Conservation (phyloP, 2,797 vertebrate genomes). For the Cercopithecus petaurista region DNA sequence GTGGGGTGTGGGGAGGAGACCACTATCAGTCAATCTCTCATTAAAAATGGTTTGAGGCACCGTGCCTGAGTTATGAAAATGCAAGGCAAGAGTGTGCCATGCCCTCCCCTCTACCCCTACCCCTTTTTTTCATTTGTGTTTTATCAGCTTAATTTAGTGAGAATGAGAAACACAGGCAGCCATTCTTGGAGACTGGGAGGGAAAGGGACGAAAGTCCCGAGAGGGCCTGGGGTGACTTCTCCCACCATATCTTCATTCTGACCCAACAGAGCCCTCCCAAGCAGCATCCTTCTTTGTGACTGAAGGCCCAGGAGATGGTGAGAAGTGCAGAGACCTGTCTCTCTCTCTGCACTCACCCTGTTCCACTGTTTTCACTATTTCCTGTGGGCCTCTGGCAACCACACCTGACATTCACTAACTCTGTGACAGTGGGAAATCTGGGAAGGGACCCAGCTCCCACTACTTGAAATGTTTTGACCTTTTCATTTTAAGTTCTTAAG, state of each 20-base stretch:
- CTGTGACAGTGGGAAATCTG: neutral
- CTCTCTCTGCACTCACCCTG: too few species aligned
- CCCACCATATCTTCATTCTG: neutral
- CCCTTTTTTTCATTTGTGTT: conserved; percentile 35
- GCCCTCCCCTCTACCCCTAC: neutral
- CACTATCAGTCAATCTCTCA: conserved; percentile 27
- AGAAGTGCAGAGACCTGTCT: neutral
- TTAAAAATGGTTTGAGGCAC: conserved; percentile 47
- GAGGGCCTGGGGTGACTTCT: neutral
- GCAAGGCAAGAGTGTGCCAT: conserved; percentile 14
- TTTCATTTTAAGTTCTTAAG: conserved; percentile 24
- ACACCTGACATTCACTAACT: neutral
- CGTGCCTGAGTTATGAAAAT: conserved; percentile 54
- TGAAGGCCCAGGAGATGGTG: neutral
- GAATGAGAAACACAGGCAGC: conserved; percentile 1
- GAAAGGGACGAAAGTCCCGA: neutral
- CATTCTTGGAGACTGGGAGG: neutral
- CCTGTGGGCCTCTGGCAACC: neutral
- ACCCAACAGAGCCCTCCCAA: too few species aligned
- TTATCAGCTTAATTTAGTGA: conserved; percentile 58
- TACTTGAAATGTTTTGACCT: neutral
- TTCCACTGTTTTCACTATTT: neutral
- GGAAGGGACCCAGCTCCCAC: neutral
- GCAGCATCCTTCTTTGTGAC: neutral
- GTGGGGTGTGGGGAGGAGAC: neutral